Evolutionary conservation across 2,888 invertebrate genomes (phyloP).

Genomic region (Trichopoda pennipes): DNA sequence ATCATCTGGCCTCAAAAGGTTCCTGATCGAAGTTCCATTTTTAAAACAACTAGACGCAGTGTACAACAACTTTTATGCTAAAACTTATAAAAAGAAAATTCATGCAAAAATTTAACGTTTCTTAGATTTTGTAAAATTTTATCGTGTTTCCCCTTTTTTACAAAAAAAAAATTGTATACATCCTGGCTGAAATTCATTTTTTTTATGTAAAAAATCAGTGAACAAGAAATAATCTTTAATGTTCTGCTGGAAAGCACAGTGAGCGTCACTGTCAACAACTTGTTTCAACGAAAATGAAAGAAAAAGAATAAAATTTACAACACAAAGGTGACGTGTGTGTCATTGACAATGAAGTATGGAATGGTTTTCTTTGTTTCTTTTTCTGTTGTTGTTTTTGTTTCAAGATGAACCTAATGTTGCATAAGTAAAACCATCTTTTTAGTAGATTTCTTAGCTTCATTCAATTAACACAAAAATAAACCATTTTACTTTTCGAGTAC

Average conservation of each 20-base stretch:
- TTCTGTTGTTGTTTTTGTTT: no score
- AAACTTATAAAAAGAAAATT: no score
- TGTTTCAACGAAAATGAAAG: conserved; percentile 6
- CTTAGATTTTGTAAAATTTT: not conserved
- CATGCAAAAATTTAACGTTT: no score
- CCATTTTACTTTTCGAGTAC: no score
- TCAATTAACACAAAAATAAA: no score
- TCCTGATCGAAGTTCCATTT: no score
- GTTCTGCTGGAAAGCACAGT: conserved; percentile 20
- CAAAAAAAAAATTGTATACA: conserved; percentile 11
- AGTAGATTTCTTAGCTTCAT: no score
- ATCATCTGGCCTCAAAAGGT: no score
- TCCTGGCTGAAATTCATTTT: conserved; percentile 13
- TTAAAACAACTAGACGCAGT: no score
- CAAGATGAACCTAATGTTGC: not conserved
- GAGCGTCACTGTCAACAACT: conserved; percentile 29
- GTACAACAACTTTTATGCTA: no score
- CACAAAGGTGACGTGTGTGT: conserved; percentile 48
- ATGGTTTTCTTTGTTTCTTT: not conserved
- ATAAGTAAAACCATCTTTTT: not conserved
- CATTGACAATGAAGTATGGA: conserved; percentile 57
- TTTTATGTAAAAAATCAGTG: conserved; percentile 33
- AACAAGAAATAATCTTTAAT: conserved; percentile 47
- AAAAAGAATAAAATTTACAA: conserved; percentile 17
- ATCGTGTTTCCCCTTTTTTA: not conserved